phyloP scores from a whole-genome alignment of 2,797 vertebrate genomes.

The Aythya fuligula region DNA sequence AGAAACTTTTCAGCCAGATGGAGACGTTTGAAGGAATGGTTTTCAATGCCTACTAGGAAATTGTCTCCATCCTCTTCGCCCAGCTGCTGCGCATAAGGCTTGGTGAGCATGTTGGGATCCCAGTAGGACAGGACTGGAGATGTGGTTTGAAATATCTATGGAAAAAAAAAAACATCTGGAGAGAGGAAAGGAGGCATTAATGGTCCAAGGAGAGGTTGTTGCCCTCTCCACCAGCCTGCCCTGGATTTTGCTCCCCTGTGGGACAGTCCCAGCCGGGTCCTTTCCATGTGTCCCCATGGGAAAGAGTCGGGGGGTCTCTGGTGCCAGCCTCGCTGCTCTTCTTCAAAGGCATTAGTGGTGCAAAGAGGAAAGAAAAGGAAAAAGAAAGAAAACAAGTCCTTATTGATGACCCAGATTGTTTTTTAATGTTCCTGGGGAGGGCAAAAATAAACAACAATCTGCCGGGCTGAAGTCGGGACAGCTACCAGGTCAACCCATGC shows the following conservation, averaged over 20 bases:
- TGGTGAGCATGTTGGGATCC: rapidly evolving
- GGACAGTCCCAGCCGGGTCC: background rate
- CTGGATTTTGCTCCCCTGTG: background rate
- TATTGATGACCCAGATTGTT: background rate
- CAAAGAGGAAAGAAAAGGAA: background rate
- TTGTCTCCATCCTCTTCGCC: rapidly evolving
- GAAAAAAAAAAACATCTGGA: background rate
- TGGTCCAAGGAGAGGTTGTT: background rate
- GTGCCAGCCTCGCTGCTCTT: conserved; percentile 13
- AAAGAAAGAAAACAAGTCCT: background rate
- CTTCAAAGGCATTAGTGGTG: background rate
- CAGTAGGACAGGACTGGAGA: rapidly evolving
- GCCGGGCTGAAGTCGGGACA: background rate
- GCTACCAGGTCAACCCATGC: conserved; percentile 5
- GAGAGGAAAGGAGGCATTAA: background rate
- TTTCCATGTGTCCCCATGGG: background rate
- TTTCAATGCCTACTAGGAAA: too few species aligned
- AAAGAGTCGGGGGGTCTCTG: background rate
- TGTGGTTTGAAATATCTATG: background rate
- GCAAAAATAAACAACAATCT: conserved; percentile 30
- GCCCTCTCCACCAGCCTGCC: background rate
- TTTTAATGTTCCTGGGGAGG: background rate
- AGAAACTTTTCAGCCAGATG: background rate
- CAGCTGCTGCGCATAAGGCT: rapidly evolving
- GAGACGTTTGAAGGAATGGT: background rate